Evolutionary conservation across 2,888 invertebrate species (phyloP), one percentile per base, ranked within the genome.

Genomic region (Cantharis rufa): DNA sequence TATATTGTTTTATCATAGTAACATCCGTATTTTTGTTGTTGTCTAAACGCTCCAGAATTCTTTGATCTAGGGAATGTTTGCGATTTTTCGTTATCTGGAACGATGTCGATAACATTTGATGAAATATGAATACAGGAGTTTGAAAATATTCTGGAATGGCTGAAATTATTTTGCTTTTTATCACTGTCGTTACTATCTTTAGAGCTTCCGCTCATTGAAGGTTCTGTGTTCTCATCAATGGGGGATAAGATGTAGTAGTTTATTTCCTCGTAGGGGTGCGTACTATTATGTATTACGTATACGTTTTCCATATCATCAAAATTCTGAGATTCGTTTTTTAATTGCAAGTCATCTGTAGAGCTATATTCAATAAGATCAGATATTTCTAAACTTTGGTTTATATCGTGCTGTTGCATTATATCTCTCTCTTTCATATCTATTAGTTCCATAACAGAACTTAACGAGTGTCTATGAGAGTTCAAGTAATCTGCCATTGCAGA

Each of bases 211-310:
- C 89, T 90, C 7, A 89, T 89, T 0, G 89, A 89, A 0, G 90
- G 89, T 84, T 91, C 91, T 78, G 90, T 91, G 79, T 90, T 90
- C 84, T 92, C 91, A 84, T 91, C 90, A 64, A 91, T 92, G 0
- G 91, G 90, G 1, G 91, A 91, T 68, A 91, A 83, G 79, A 88
- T 85, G 76, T 83, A 87, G 80, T 82, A 84, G 28, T 73, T 80
- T 1, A 80, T 24, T 27, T 64, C 32, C 10, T 82, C 82, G 69
- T 82, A 79, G 2, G 79, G 80, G 69, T 79, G 81, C 66, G 78
- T 72, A 11, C 21, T 32, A n/a, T 24, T 62, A n/a, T 18, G 32
- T 78, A 82, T 78, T 27, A 83, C 82, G 15, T 82, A 80, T 48
- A 70, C 71, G 68, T 79, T 69, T 16, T 76, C 21, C 64, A 28